Percentiles rank a stretch among this genome's conserved stretches.
Conservation (phyloP, 2,888 invertebrate genomes). For the Temnothorax unifasciatus region DNA sequence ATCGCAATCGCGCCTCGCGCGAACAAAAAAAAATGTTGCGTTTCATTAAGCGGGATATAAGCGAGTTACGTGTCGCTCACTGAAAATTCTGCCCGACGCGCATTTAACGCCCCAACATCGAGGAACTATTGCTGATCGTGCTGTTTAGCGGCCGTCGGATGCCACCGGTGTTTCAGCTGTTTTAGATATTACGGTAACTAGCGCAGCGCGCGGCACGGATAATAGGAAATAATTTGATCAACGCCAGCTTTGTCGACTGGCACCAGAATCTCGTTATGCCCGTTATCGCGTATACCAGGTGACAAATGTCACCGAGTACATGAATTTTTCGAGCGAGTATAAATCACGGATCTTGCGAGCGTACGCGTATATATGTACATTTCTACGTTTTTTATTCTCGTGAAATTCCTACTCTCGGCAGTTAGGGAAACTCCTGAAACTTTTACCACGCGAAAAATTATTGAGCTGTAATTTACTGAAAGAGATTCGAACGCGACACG, state of each 20-base stretch:
- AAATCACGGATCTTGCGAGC: background rate
- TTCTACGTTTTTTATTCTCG: background rate
- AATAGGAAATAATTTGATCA: slow-evolving; percentile 47
- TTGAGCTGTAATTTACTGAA: background rate
- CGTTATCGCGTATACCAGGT: background rate
- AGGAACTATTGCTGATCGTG: background rate
- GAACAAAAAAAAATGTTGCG: slow-evolving; percentile 2
- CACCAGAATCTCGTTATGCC: slow-evolving; percentile 19
- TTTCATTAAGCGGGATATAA: slow-evolving; percentile 21
- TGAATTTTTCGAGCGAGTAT: background rate
- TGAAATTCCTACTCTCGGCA: background rate
- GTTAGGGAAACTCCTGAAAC: background rate
- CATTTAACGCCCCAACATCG: slow-evolving; percentile 14
- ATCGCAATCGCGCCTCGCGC: background rate
- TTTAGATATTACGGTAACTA: slow-evolving; percentile 50
- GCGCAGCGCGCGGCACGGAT: slow-evolving; percentile 37
- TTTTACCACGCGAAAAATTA: background rate
- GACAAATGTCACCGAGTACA: slow-evolving; percentile 17
- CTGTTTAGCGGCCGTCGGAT: slow-evolving; percentile 24
- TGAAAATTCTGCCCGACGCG: background rate
- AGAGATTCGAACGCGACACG: background rate
- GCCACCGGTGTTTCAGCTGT: slow-evolving; percentile 6
- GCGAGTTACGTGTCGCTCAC: background rate
- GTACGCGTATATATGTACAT: background rate
- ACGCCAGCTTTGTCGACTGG: slow-evolving; percentile 32